These are phyloP conservation scores for Turdus rufiventris DNA, from an alignment of 2,113 vertebrate genomes.

Conservation along the genomic window DNA sequence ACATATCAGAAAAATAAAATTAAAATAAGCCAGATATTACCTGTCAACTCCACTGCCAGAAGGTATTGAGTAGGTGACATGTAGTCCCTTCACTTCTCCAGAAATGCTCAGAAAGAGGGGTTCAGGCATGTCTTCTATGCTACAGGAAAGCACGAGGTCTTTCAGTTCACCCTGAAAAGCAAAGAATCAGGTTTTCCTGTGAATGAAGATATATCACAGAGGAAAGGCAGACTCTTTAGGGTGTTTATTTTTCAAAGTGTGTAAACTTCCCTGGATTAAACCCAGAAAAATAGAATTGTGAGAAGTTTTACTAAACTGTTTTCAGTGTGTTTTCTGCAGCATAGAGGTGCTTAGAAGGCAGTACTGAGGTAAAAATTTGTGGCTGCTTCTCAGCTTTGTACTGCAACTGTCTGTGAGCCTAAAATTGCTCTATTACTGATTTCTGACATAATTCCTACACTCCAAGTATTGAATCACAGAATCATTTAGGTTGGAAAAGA, in stretches of 20 bases:
- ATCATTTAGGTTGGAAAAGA: neutral
- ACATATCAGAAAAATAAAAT: neutral
- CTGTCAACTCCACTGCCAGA: constrained; percentile 13
- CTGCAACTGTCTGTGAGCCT: neutral
- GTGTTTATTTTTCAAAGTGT: neutral
- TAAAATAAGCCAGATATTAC: neutral
- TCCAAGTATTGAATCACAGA: neutral
- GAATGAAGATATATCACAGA: neutral
- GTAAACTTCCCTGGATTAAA: neutral
- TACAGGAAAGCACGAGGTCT: constrained; percentile 78
- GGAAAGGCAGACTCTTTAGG: neutral
- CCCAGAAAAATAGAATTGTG: neutral
- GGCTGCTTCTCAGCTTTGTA: neutral
- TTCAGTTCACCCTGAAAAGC: constrained; percentile 77
- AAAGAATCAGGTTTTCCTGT: neutral
- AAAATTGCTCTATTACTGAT: neutral
- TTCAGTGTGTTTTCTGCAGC: neutral
- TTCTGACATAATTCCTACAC: neutral
- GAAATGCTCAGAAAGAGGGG: constrained; percentile 80
- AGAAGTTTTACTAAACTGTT: neutral
- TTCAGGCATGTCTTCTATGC: constrained; percentile 80
- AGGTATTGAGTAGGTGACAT: constrained; percentile 74
- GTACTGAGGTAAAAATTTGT: neutral
- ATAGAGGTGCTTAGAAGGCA: neutral
- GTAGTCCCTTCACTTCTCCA: constrained; percentile 76